A percentile compares a stretch with the other conserved stretches of the same genome.
phyloP scores from a whole-genome alignment of 2,113 vertebrate genomes.

The Philantomba maxwellii region DNA sequence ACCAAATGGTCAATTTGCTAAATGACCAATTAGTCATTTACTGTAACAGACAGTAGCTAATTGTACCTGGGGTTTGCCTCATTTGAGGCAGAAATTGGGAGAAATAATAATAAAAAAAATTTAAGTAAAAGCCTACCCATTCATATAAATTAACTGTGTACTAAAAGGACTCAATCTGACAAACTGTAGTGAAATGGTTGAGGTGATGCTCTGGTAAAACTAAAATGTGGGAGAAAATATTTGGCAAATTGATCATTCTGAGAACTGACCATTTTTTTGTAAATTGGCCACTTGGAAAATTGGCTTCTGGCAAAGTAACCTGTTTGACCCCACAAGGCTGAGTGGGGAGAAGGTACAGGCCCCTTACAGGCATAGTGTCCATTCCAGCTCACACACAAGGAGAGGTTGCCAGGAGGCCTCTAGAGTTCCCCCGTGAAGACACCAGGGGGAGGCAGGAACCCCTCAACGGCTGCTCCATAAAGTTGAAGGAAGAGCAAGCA shows the following conservation, averaged over 20 bases:
- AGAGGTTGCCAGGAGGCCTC: background rate
- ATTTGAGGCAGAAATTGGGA: background rate
- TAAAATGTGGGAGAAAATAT: background rate
- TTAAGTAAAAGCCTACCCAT: background rate
- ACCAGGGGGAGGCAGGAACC: background rate
- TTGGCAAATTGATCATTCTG: background rate
- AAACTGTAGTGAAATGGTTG: background rate
- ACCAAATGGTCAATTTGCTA: background rate
- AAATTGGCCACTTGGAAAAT: background rate
- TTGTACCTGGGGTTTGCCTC: background rate
- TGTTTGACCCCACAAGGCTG: background rate
- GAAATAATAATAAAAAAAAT: background rate
- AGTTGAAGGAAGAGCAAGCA: background rate
- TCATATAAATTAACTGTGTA: background rate
- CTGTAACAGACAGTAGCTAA: background rate
- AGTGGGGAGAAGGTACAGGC: background rate
- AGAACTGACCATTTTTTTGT: slow-evolving; percentile 19
- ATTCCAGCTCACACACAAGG: background rate
- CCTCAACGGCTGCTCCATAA: background rate
- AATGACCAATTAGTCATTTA: background rate
- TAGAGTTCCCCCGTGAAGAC: background rate
- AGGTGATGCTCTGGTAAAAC: background rate
- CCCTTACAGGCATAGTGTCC: background rate
- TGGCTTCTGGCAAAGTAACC: background rate
- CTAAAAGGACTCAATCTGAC: background rate